Conservation (phyloP, 2,888 invertebrate genomes). For the Lissocephala sabroskyi region DNA sequence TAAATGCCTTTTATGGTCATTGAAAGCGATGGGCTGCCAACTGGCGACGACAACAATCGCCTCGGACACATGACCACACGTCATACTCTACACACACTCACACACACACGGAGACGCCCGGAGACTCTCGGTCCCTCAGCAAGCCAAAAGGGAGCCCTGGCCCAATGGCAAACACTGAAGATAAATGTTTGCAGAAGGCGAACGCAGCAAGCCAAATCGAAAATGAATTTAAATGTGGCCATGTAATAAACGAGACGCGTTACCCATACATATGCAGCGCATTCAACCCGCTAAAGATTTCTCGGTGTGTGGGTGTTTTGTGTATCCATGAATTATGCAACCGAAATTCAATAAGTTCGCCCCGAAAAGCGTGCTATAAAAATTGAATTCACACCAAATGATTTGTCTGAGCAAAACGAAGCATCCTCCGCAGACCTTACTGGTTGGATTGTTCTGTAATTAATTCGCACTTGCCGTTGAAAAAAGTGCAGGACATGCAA, state of each 20-base stretch:
- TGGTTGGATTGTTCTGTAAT: no score
- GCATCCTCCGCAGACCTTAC: no score
- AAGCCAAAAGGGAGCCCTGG: no score
- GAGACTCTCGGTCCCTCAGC: no score
- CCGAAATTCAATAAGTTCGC: slow-evolving; percentile 37
- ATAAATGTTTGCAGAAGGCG: slow-evolving; percentile 41
- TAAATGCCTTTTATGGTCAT: slow-evolving; percentile 58
- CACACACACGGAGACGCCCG: neutral
- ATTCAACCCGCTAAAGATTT: neutral
- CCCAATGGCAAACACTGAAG: slow-evolving; percentile 33
- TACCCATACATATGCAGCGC: no score
- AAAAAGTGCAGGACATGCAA: no score
- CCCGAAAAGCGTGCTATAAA: slow-evolving; percentile 11
- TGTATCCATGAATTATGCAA: slow-evolving; percentile 51
- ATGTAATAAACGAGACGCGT: slow-evolving; percentile 44
- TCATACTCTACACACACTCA: slow-evolving; percentile 6
- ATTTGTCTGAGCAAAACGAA: no score
- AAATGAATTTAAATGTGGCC: slow-evolving; percentile 61
- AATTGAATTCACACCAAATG: neutral
- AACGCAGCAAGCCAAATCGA: slow-evolving; percentile 35
- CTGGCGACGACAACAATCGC: slow-evolving; percentile 1
- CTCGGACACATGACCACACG: slow-evolving; percentile 3
- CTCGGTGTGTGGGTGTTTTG: slow-evolving; percentile 1
- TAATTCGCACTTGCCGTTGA: no score
- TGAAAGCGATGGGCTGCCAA: slow-evolving; percentile 18